Percentiles rank a stretch among this genome's conserved stretches.
These are phyloP conservation scores for Radopholus similis DNA, from an alignment of 1,140 invertebrate species.

Conservation along the genomic window DNA sequence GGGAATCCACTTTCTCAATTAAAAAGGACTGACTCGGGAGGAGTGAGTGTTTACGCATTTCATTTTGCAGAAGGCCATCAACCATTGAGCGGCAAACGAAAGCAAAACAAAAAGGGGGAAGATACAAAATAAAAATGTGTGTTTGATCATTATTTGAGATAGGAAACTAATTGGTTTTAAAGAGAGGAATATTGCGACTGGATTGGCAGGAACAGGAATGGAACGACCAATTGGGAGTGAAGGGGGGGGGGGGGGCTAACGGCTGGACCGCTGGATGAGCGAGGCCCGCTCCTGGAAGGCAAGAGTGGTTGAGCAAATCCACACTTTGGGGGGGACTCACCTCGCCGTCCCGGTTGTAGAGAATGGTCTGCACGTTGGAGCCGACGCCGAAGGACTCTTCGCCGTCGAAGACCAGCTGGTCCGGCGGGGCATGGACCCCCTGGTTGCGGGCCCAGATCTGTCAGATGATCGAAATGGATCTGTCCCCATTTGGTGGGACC, in stretches of 20 bases:
- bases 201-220: not conserved
- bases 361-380: constrained; percentile 57
- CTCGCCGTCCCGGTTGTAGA: constrained; percentile 58
- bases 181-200: not conserved
- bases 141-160: not conserved
- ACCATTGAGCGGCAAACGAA: not conserved
- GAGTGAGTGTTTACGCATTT: too few relatives aligned
- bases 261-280: constrained; percentile 49
- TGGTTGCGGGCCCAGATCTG: constrained; percentile 56
- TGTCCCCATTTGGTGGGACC: not conserved
- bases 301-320: constrained; percentile 5
- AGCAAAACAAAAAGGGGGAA: not conserved
- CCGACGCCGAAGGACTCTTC: constrained; percentile 57
- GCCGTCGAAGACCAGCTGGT: constrained; percentile 54
- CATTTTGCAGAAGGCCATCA: too few relatives aligned
- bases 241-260: not conserved
- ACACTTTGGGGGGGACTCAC: constrained; percentile 1
- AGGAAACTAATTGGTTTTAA: not conserved
- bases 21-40: too few relatives aligned
- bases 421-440: constrained; percentile 53
- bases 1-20: too few relatives aligned
- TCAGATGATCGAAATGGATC: not conserved
- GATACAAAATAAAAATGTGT: not conserved
- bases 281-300: constrained; percentile 52
- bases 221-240: not conserved